Base-by-base conservation (phyloP, 2,888 invertebrate species). In the Acleris emargana region DNA sequence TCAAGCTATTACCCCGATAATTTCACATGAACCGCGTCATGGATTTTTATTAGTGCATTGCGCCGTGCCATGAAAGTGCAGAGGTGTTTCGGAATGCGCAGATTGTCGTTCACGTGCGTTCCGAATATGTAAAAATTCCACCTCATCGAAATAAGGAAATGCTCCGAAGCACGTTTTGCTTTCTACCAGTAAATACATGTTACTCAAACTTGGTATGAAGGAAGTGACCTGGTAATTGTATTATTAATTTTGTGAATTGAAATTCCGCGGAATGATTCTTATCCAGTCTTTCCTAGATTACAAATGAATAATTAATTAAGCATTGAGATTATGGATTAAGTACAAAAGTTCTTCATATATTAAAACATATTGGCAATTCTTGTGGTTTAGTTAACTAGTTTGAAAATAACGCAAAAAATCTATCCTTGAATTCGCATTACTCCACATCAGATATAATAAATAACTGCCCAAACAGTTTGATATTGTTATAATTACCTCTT, bases 11-110 rank as follows among this genome's bases (percentile, higher is more conserved):
- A 22, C 49, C 45, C 25, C 38, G 53, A 42, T 32, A 59, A 54
- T 52, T 58, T 58, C 38, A 64, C 42, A 42, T 28, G 32, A 60
- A 28, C 47, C 38, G 18, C 52, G 58, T 59, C 64, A 54, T 52
- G 52, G 53, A 38, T 13, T 54, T 64, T 64, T 64, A 64, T 59
- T 64, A 58, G 64, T 58, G 11, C 47, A 59, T 64, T 59, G 64
- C 58, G 42, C 53, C 28, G 25, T 13, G 63, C 32, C 5, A 43
- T 58, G 58, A 45, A 58, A 62, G 6, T 45, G 20, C 51, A 38
- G 52, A 54, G 53, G 25, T 47, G 58, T 54, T 17, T 53, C 54
- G 47, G 61, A 47, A 62, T 62, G 61, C 61, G 45, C 52, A 45
- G 60, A 62, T 22, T 54, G 53, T 49, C 47, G 54, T 54, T 62